Conservation (phyloP, 2,797 vertebrate genomes). For the Phoebastria nigripes region DNA sequence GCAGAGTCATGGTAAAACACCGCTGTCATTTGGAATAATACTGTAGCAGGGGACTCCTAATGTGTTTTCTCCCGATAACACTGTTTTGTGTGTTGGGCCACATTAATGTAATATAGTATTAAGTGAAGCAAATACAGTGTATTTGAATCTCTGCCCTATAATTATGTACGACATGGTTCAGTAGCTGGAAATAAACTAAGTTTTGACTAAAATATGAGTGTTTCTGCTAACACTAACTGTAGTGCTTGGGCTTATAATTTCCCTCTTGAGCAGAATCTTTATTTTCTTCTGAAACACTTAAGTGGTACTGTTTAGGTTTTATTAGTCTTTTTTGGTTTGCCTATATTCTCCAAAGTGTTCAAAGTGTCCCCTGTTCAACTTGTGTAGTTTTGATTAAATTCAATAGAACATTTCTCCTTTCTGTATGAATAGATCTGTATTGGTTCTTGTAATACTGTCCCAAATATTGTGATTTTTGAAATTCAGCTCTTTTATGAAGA, state of each 20-base stretch:
- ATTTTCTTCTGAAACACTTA: not conserved
- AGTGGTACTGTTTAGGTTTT: not conserved
- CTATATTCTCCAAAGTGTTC: not conserved
- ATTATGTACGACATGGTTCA: not conserved
- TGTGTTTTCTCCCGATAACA: not conserved
- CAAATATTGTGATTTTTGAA: not conserved
- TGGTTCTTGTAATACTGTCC: not conserved
- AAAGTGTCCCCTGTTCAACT: not conserved
- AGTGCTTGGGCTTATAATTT: not conserved
- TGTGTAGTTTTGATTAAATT: not conserved
- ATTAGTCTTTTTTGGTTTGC: not conserved
- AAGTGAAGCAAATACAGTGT: not conserved
- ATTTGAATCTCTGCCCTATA: not conserved
- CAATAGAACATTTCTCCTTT: not conserved
- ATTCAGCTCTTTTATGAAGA: not conserved
- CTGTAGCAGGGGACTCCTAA: not conserved
- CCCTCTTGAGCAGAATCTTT: not conserved
- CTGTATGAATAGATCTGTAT: not conserved
- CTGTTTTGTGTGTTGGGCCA: not conserved
- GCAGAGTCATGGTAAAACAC: not conserved
- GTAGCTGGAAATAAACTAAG: not conserved
- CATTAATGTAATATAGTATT: not conserved
- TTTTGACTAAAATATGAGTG: not conserved
- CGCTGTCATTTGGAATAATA: not conserved
- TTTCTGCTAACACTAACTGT: not conserved